These are phyloP conservation scores for Epizoanthus ramosus DNA, from an alignment of 92 coral and sea anemone species.

Conservation along the genomic window DNA sequence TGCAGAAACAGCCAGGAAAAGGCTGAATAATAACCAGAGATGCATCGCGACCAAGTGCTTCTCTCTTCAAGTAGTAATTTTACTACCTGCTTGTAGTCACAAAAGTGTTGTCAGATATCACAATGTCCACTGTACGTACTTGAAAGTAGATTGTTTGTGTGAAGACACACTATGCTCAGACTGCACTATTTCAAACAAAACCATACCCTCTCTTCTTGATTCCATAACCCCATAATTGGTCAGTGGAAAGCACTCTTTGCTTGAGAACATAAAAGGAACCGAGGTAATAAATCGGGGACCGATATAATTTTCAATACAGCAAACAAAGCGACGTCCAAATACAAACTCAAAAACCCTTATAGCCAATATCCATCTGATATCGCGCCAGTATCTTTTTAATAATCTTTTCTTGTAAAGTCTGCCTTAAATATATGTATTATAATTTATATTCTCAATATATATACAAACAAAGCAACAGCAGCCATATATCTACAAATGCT, in stretches of 20 bases:
- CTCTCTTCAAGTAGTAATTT: not conserved
- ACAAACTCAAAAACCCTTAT: not conserved
- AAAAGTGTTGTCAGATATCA: not conserved
- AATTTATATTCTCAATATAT: too few species aligned
- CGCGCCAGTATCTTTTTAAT: too few species aligned
- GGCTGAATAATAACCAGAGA: not conserved
- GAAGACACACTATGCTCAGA: not conserved
- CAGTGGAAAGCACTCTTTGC: not conserved
- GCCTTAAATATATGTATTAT: too few species aligned
- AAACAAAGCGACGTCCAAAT: not conserved
- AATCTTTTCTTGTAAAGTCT: too few species aligned
- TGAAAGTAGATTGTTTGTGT: not conserved
- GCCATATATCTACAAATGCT: too few species aligned
- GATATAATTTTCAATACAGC: constrained; percentile 3
- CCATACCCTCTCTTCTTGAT: not conserved
- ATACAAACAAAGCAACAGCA: too few species aligned
- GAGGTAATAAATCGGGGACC: not conserved
- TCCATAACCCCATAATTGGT: not conserved
- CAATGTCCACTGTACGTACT: not conserved
- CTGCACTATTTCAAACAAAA: not conserved
- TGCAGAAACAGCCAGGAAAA: constrained; percentile 7
- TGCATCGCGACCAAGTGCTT: not conserved
- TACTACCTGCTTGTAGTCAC: not conserved
- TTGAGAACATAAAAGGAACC: not conserved
- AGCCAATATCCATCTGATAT: too few species aligned